A percentile compares a stretch with the other conserved stretches of the same genome.
Conservation (phyloP, 2,113 vertebrate species). For the Phaethornis superciliosus region DNA sequence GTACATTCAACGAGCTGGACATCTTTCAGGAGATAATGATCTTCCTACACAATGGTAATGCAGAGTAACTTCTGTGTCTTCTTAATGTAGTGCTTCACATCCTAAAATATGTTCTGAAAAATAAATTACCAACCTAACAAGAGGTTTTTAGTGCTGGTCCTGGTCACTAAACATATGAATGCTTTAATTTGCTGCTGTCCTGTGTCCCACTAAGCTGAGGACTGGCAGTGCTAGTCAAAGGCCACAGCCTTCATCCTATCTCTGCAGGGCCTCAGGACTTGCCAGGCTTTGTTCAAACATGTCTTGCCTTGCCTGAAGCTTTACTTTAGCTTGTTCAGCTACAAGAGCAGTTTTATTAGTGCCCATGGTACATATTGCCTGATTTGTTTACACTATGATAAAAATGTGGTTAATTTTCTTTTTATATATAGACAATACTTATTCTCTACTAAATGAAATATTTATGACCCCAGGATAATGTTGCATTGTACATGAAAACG, state of each 20-base stretch:
- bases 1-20: background rate
- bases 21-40: background rate
- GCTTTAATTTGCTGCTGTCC: background rate
- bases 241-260: background rate
- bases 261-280: background rate
- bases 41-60: background rate
- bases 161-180: background rate
- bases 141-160: background rate
- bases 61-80: background rate
- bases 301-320: background rate
- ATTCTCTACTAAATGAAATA: background rate
- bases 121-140: background rate
- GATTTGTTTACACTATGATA: background rate
- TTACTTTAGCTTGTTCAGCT: background rate
- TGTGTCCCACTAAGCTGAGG: background rate
- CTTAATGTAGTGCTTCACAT: background rate
- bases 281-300: background rate
- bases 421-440: background rate
- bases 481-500: background rate
- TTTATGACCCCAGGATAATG: background rate
- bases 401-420: background rate
- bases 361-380: background rate
- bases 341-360: background rate
- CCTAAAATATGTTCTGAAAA: background rate
- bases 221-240: background rate